Base-by-base conservation (phyloP, 1,140 invertebrate genomes). In the Brachionus angularis region DNA sequence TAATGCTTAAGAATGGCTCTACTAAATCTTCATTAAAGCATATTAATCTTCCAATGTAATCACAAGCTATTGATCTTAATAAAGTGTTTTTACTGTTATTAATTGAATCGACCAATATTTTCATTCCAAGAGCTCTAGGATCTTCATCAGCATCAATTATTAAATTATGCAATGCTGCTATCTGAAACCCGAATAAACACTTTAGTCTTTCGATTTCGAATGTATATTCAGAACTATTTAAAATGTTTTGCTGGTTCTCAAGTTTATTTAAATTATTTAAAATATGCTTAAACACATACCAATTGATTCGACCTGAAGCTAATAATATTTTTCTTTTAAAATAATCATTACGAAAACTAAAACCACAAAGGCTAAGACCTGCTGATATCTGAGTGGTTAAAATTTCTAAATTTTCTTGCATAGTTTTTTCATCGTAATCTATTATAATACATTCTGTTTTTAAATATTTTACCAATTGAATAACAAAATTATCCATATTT, bases 131-230 rank as follows among this genome's bases (percentile, higher is more conserved):
- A 5, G 61, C 61, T 44, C 61, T 44, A 0, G 61, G 61, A 64
- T 64, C 61, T 33, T 64, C 16, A 31, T 64, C 61, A 0, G 61
- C 61, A 14, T 64, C 61, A 18, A 5, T 64, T 5, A 64, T 64
- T 29, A 64, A 64, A 44, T 44, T 46, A 2, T 64, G 61, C 21
- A 64, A 29, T 21, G 36, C 39, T 21, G 61, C 39, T 7, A 23
- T 21, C 14, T 18, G 21, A 44, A 64, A 64, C 33, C 39, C 61
- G 23, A 44, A 46, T n/a, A 47, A 27, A 64, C 61, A 46, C 29
- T 33, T 44, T 7, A 64, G 14, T 33, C 16, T 64, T 64, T 64
- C 14, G 33, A 23, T 31, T 33, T 64, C 44, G 23, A 64, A 64
- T n/a, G 3, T 33, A 14, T 21, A 31, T 34, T 34, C 52, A 33